Conservation (phyloP, 2,797 vertebrate genomes). For the Pseudomugil gertrudae region DNA sequence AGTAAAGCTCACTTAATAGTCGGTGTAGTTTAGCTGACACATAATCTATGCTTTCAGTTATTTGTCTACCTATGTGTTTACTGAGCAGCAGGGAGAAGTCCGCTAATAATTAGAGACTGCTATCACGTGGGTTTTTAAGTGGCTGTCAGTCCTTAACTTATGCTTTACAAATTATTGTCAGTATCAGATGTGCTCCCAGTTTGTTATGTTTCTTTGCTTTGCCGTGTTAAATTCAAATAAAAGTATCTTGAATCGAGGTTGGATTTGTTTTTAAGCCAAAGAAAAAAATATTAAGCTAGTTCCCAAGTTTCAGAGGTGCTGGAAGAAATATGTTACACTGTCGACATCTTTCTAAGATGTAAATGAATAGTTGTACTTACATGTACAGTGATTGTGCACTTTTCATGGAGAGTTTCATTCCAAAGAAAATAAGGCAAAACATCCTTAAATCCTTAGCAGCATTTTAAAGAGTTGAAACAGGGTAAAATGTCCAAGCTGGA, state of each 20-base stretch:
- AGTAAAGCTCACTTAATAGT: conserved; percentile 34
- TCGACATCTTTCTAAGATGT: too few relatives aligned
- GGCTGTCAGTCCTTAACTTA: conserved; percentile 26
- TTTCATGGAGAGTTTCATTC: too few relatives aligned
- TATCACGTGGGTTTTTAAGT: conserved; percentile 37
- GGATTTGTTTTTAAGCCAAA: too few relatives aligned
- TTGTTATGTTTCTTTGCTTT: too few relatives aligned
- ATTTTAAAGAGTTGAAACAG: not conserved
- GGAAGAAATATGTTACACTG: too few relatives aligned
- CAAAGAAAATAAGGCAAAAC: not conserved
- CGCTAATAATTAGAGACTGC: conserved; percentile 26
- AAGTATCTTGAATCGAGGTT: not conserved
- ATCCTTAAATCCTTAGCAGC: not conserved
- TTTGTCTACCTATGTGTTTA: conserved; percentile 7
- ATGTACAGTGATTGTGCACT: not conserved
- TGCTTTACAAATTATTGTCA: conserved; percentile 33
- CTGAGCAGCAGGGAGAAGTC: conserved; percentile 46
- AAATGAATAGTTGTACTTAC: not conserved
- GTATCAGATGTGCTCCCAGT: conserved; percentile 10
- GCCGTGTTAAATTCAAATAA: not conserved
- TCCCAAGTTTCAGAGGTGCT: not conserved
- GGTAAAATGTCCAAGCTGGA: not conserved
- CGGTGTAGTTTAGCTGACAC: conserved; percentile 24
- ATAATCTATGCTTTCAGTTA: conserved; percentile 25
- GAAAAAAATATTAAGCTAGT: too few relatives aligned